Base-by-base conservation (phyloP, 2,797 vertebrate genomes). In the Aerospiza tachiro region DNA sequence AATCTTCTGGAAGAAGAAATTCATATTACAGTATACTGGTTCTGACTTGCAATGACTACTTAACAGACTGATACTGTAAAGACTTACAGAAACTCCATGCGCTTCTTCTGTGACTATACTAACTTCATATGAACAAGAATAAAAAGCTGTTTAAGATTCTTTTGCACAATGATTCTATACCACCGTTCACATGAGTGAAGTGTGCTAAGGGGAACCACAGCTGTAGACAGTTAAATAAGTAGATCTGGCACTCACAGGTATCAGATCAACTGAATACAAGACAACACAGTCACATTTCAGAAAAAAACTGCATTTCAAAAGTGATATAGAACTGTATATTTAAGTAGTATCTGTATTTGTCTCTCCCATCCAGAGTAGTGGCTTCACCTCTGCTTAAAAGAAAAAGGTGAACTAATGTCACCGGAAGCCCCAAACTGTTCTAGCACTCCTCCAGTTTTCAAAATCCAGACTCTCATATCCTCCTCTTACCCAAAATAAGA, bases 401-500 rank as follows among this genome's bases (percentile, higher is more conserved):
- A 33, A 67, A 89, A 84, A 90, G 38, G 38, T 23, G 3, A 92
- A 55, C 86, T 75, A 86, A 82, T 70, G 36, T 77, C 88, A 95
- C 52, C 26, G 0, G 80, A 93, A 94, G 83, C 12, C 50, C 9
- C 82, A 71, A 21, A 83, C 81, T 74, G 86, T 73, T 95, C 59
- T 45, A 89, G 49, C 56, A 63, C 67, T 94, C 75, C 75, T 92
- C 68, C 86, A 47, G 56, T 89, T 92, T 93, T 82, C 55, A 82
- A 94, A 96, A 92, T 59, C 78, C 82, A 96, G 84, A 94, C 75
- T 87, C 42, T 88, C 68, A 82, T 89, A 95, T 82, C 75, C 75
- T 89, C 19, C 67, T 61, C 42, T 91, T 85, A 68, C 59, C 81
- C 78, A 90, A 94, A 97, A 89, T 95, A 90, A 85, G 38, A 38